phyloP scores from a whole-genome alignment of 2,888 invertebrate species.

The Sturmia bella region DNA sequence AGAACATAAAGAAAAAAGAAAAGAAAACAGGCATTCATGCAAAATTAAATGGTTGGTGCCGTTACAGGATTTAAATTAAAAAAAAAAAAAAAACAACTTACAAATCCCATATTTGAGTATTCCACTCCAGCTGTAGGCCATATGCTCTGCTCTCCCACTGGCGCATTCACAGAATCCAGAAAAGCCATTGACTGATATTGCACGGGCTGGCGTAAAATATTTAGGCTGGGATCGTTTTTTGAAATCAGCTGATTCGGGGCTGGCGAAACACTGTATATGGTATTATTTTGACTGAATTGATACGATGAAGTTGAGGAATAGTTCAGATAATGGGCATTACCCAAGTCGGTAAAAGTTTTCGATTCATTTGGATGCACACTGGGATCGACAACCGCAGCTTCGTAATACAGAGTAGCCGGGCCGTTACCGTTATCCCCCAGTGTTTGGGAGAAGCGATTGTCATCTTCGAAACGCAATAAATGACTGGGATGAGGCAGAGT shows the following conservation, averaged over 20 bases:
- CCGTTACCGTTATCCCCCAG: conserved; percentile 73
- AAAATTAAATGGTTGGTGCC: conserved; percentile 2
- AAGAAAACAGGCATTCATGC: conserved; percentile 10
- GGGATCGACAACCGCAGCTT: conserved; percentile 76
- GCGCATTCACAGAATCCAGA: conserved; percentile 75
- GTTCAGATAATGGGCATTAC: conserved; percentile 76
- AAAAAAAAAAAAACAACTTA: conserved; percentile 72
- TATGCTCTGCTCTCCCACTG: conserved; percentile 74
- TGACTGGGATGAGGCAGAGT: conserved; percentile 57
- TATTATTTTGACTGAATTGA: conserved; percentile 74
- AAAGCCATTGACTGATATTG: conserved; percentile 76
- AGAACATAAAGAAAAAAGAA: background rate
- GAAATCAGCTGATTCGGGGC: conserved; percentile 77
- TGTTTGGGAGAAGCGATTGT: conserved; percentile 72
- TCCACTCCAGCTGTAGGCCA: conserved; percentile 76
- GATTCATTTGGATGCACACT: conserved; percentile 76
- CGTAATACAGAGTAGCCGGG: conserved; percentile 75
- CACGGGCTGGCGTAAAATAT: conserved; percentile 76
- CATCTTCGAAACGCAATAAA: conserved; percentile 72
- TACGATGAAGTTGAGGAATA: conserved; percentile 76
- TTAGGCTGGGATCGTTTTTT: conserved; percentile 80
- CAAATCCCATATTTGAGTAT: conserved; percentile 77
- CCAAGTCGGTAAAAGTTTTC: conserved; percentile 81
- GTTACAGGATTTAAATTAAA: background rate
- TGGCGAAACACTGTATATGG: conserved; percentile 77